Percentiles rank a stretch among this genome's conserved stretches.
phyloP scores from a whole-genome alignment of 2,888 invertebrate species.

The Sesia bembeciformis region DNA sequence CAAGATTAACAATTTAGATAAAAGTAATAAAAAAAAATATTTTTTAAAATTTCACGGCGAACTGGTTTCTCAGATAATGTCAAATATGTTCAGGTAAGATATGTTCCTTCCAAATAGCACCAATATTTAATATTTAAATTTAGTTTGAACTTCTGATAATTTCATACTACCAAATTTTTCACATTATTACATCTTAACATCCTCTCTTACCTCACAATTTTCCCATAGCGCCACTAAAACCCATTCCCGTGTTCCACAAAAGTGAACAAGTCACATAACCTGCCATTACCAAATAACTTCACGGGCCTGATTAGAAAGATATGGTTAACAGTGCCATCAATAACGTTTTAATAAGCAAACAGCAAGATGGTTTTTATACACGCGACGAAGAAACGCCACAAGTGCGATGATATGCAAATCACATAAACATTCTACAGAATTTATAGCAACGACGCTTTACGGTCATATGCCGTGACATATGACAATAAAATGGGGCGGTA shows the following conservation, averaged over 20 bases:
- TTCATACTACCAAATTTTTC: too few relatives aligned
- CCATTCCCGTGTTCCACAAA: neutral
- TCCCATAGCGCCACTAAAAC: too few relatives aligned
- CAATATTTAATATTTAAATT: too few relatives aligned
- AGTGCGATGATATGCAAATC: constrained; percentile 59
- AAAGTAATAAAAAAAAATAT: too few relatives aligned
- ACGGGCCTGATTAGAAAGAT: constrained; percentile 35
- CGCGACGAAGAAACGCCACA: constrained; percentile 44
- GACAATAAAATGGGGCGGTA: constrained; percentile 48
- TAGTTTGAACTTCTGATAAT: too few relatives aligned
- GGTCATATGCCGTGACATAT: constrained; percentile 54
- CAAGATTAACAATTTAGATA: too few relatives aligned
- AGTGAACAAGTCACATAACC: constrained; percentile 5
- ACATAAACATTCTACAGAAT: constrained; percentile 34
- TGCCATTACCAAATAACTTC: constrained; percentile 16
- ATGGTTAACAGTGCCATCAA: constrained; percentile 40
- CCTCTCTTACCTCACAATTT: too few relatives aligned
- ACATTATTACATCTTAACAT: too few relatives aligned
- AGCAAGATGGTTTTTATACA: constrained; percentile 40
- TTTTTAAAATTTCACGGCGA: too few relatives aligned
- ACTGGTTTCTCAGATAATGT: too few relatives aligned
- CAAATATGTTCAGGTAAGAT: too few relatives aligned
- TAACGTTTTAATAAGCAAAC: constrained; percentile 50
- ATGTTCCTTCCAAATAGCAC: too few relatives aligned
- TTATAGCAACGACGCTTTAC: constrained; percentile 48